phyloP scores from a whole-genome alignment of 2,797 vertebrate genomes.

The Pelobates cultripes region DNA sequence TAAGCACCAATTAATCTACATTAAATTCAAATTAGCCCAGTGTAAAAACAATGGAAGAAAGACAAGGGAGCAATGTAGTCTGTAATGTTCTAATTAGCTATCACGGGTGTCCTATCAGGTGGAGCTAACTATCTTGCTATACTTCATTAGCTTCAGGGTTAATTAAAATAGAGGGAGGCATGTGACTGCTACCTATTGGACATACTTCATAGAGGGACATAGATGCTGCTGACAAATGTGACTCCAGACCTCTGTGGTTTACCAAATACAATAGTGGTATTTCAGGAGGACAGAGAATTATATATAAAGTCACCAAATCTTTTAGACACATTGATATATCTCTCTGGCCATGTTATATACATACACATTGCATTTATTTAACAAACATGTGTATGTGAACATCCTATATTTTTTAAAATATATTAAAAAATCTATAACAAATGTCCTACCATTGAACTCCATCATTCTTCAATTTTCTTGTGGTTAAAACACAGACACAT shows the following conservation, averaged over 20 bases:
- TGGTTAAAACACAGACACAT: too few relatives aligned
- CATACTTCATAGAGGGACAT: conserved; percentile 24
- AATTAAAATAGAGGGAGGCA: conserved; percentile 64
- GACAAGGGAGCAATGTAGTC: conserved; percentile 59
- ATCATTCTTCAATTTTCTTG: too few relatives aligned
- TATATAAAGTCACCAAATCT: too few relatives aligned
- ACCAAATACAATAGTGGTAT: too few relatives aligned
- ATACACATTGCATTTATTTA: too few relatives aligned
- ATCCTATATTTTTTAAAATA: too few relatives aligned
- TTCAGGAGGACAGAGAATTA: too few relatives aligned
- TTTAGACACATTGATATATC: too few relatives aligned
- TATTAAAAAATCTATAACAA: too few relatives aligned
- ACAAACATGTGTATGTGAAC: too few relatives aligned
- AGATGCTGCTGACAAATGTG: conserved; percentile 32
- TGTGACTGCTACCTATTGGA: conserved; percentile 53
- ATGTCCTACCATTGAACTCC: too few relatives aligned
- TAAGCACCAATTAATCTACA: conserved; percentile 61
- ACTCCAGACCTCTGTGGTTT: background rate
- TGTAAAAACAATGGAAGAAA: conserved; percentile 63
- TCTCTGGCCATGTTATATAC: too few relatives aligned
- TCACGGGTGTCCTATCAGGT: conserved; percentile 55
- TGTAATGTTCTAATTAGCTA: conserved; percentile 70
- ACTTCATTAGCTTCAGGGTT: conserved; percentile 69
- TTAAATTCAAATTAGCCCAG: conserved; percentile 66
- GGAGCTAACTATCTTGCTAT: conserved; percentile 62